Percentiles rank a stretch among this genome's conserved stretches.
Conservation (phyloP, 2,797 vertebrate genomes). For the Gymnopithys bicolor region DNA sequence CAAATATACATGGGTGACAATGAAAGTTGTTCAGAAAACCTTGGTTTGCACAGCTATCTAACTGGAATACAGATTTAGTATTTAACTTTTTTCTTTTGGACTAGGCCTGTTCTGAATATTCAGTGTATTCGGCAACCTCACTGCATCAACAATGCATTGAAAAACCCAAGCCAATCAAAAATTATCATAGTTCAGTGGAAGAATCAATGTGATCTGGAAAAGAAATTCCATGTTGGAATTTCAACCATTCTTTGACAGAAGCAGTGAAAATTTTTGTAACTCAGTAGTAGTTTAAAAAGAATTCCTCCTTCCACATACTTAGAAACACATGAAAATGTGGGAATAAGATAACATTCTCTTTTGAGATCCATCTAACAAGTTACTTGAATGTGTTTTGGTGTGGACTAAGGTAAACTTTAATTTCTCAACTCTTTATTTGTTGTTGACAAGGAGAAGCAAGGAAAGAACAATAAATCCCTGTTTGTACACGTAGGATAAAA, state of each 20-base stretch:
- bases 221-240: not conserved
- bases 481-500: constrained; percentile 40
- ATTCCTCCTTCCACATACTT: not conserved
- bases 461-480: constrained; percentile 49
- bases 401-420: constrained; percentile 19
- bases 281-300: not conserved
- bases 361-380: not conserved
- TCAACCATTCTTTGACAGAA: not conserved
- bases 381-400: not conserved
- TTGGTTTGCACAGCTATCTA: not conserved
- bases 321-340: not conserved
- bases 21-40: constrained; percentile 1
- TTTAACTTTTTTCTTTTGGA: not conserved
- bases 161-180: not conserved
- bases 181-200: not conserved
- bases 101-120: not conserved
- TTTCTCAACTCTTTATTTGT: constrained; percentile 43
- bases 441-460: constrained; percentile 44
- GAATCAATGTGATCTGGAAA: not conserved
- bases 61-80: not conserved
- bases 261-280: not conserved
- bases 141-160: not conserved
- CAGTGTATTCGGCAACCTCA: not conserved
- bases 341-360: not conserved
- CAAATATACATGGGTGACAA: constrained; percentile 7